A percentile compares a stretch with the other conserved stretches of the same genome.
Conservation (phyloP, 2,797 vertebrate species). For the Xenops minutus region DNA sequence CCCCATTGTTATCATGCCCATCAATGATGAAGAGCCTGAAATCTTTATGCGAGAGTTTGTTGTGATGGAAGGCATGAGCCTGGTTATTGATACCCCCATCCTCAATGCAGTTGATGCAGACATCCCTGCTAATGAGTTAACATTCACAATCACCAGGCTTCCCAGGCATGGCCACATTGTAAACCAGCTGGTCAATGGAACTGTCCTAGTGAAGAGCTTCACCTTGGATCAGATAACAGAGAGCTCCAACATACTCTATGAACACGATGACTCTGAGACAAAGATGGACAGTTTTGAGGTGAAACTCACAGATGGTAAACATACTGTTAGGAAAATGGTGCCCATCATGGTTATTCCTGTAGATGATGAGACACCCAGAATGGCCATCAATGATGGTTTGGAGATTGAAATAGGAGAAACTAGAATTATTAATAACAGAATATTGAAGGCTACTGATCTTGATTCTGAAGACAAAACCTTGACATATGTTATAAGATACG, state of each 20-base stretch:
- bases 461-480: slow-evolving; percentile 90
- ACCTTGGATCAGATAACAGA: slow-evolving; percentile 91
- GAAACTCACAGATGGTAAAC: slow-evolving; percentile 88
- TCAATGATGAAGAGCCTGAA: slow-evolving; percentile 94
- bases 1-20: slow-evolving; percentile 85
- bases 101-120: slow-evolving; percentile 90
- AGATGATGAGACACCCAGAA: slow-evolving; percentile 95
- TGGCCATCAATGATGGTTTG: slow-evolving; percentile 93
- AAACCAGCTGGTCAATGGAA: slow-evolving; percentile 88
- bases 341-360: slow-evolving; percentile 90
- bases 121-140: slow-evolving; percentile 84
- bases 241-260: slow-evolving; percentile 91
- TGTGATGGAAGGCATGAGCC: slow-evolving; percentile 97
- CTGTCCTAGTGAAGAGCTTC: slow-evolving; percentile 86
- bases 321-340: slow-evolving; percentile 81
- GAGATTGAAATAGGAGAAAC: slow-evolving; percentile 90
- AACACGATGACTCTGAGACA: slow-evolving; percentile 94
- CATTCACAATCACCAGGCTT: slow-evolving; percentile 83
- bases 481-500: slow-evolving; percentile 86
- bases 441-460: slow-evolving; percentile 93
- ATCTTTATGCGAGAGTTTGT: slow-evolving; percentile 93
- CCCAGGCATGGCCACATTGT: slow-evolving; percentile 89
- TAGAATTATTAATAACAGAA: slow-evolving; percentile 82
- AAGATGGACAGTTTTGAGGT: slow-evolving; percentile 89
- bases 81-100: slow-evolving; percentile 92